A percentile compares a stretch with the other conserved stretches of the same genome.
Evolutionary conservation across 2,797 vertebrate species (phyloP).

Genomic region (Sandelia bainsii): DNA sequence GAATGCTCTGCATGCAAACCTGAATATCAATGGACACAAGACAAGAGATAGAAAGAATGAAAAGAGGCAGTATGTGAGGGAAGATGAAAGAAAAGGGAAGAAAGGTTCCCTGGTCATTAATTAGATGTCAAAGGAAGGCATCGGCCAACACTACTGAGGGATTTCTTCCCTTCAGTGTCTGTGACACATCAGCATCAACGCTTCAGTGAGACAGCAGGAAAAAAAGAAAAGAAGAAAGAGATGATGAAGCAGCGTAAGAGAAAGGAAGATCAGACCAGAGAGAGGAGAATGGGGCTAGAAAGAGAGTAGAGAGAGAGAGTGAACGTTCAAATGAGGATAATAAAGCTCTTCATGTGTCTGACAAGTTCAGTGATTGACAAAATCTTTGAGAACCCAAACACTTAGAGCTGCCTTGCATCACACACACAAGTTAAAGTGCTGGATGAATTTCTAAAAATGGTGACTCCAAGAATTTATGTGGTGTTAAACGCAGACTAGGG

Average conservation of each 20-base stretch:
- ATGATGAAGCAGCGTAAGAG: conserved; percentile 19
- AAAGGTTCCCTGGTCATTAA: conserved; percentile 54
- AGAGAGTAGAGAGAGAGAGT: not conserved
- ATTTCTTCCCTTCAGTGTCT: conserved; percentile 33
- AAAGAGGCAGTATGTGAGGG: conserved; percentile 14
- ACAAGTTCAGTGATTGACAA: conserved; percentile 40
- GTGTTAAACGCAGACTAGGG: not conserved
- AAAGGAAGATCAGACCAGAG: conserved; percentile 20
- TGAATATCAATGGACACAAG: not conserved
- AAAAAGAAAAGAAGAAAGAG: not conserved
- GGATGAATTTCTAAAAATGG: conserved; percentile 5
- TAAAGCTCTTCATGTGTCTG: conserved; percentile 34
- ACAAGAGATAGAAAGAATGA: conserved; percentile 2
- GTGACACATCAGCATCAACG: conserved; percentile 42
- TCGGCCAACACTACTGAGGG: conserved; percentile 47
- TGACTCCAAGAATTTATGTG: not conserved
- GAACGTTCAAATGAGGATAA: conserved; percentile 38
- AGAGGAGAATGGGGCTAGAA: not conserved
- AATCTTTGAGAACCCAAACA: conserved; percentile 26
- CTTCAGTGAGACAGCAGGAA: conserved; percentile 15
- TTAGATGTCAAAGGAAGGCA: conserved; percentile 63
- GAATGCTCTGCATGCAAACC: not conserved
- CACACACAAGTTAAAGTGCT: not conserved
- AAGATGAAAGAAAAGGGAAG: conserved; percentile 26
- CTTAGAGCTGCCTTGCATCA: conserved; percentile 8